Evolutionary conservation across 2,888 invertebrate species (phyloP).

Genomic region (Helicoverpa assulta): DNA sequence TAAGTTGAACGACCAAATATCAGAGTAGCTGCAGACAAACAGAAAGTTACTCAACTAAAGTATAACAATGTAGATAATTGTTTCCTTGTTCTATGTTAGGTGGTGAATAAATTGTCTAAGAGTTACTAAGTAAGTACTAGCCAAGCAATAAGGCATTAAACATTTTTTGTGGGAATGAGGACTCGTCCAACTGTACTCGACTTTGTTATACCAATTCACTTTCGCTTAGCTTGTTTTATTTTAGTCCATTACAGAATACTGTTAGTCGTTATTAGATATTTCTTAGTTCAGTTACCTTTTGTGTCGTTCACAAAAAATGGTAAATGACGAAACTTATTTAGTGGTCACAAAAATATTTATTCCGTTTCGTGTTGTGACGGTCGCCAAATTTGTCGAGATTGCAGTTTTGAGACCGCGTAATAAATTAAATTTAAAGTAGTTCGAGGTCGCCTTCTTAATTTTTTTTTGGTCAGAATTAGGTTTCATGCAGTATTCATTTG

Average conservation of each 20-base stretch:
- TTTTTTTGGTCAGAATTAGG: conserved; percentile 42
- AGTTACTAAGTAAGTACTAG: not conserved
- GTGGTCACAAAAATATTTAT: conserved; percentile 26
- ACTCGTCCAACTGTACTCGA: not conserved
- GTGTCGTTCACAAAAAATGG: conserved; percentile 34
- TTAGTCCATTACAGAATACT: conserved; percentile 48
- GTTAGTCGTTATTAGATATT: conserved; percentile 47
- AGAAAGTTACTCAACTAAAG: not conserved
- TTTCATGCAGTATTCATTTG: conserved; percentile 34
- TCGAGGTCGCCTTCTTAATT: conserved; percentile 54
- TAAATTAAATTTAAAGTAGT: conserved; percentile 47
- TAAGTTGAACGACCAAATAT: too few relatives aligned
- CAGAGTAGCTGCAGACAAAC: not conserved
- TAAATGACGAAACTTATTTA: conserved; percentile 34
- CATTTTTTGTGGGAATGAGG: conserved; percentile 17
- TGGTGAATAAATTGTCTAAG: not conserved
- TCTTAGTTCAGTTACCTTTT: conserved; percentile 54
- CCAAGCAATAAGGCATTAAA: not conserved
- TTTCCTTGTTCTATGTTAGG: not conserved
- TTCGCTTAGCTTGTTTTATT: conserved; percentile 55
- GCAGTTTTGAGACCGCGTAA: conserved; percentile 42
- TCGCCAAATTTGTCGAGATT: conserved; percentile 37
- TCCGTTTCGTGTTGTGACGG: conserved; percentile 16
- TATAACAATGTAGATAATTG: not conserved
- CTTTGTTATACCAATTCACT: conserved; percentile 42